phyloP scores from a whole-genome alignment of 1,140 invertebrate genomes.

The Hycleus cichorii region DNA sequence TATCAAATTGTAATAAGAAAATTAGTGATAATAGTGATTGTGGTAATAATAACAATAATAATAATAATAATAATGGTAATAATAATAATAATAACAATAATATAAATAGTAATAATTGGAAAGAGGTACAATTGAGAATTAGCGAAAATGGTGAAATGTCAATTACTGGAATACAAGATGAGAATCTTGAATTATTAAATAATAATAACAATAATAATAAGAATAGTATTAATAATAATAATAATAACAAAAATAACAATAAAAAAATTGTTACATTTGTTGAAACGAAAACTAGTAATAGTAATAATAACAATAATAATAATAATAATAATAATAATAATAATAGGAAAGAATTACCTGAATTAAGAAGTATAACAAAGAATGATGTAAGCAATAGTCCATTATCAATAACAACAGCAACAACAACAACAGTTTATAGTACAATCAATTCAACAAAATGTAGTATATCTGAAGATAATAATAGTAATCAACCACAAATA shows the following conservation, averaged over 20 bases:
- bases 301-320: too few relatives aligned
- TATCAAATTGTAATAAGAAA: too few relatives aligned
- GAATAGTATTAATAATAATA: not conserved
- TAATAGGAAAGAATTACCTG: conserved; percentile 20
- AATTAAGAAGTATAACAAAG: conserved; percentile 19
- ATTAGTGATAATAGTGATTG: too few relatives aligned
- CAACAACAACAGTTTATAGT: conserved; percentile 30
- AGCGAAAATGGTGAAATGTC: conserved; percentile 64
- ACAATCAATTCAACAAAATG: conserved; percentile 32
- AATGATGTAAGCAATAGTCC: not conserved
- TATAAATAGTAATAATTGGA: conserved; percentile 44
- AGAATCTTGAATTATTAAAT: conserved; percentile 19
- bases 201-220: conserved; percentile 14
- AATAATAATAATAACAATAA: not conserved
- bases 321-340: not conserved
- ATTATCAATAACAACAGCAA: not conserved
- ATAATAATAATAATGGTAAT: not conserved
- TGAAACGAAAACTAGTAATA: conserved; percentile 1
- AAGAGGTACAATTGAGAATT: conserved; percentile 61
- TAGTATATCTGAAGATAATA: conserved; percentile 14
- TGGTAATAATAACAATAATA: too few relatives aligned
- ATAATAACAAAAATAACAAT: conserved; percentile 9
- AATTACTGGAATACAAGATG: conserved; percentile 47
- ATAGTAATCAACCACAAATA: too few relatives aligned
- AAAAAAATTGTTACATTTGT: conserved; percentile 5